Evolutionary conservation across 2,888 invertebrate genomes (phyloP), one percentile per base, ranked within the genome.

Genomic region (Parnassius smintheus): DNA sequence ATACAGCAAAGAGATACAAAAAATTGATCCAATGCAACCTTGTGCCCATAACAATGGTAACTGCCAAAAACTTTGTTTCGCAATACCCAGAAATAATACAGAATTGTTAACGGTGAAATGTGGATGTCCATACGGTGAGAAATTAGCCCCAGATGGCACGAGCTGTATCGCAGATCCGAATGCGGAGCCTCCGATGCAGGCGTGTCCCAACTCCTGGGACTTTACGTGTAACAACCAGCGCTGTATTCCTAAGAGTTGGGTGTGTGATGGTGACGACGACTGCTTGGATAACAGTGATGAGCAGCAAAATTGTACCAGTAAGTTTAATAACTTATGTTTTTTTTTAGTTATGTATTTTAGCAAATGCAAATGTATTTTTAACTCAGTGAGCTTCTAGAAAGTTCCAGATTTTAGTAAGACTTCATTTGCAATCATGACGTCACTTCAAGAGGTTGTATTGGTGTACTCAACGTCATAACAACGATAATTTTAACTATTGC

Each of bases 261-360:
- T 98, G 1, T 98, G 98, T 81, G 98, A 98, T 80, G 98, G 98
- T 0, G 98, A 98, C 74, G 97, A 98, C 77, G 98, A 99, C 80
- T 99, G 99, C 75, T 89, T 98, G 73, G 98, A 99, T 79, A 97
- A 98, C 86, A 97, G 98, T 62, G 98, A 98, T 78, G 98, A 98
- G 83, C 96, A 96, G 86, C 97, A 97, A 79, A 98, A 98, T 76
- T 99, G 98, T 81, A 98, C 97, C 61, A 97, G 96, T 96, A 81
- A 94, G 95, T 93, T 45, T 13, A n/a, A 52, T 52, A 4, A 42
- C 44, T 60, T 56, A 18, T 18, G 18, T 18, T 42, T 35, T 42
- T 1, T 52, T 52, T n/a, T 4, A 46, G 57, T 42, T 35, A 35
- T 35, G 35, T 35, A 35, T 35, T 35, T 35, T 35, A 35, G 7